Conservation (phyloP, 2,113 vertebrate species). For the Callipepla californica region DNA sequence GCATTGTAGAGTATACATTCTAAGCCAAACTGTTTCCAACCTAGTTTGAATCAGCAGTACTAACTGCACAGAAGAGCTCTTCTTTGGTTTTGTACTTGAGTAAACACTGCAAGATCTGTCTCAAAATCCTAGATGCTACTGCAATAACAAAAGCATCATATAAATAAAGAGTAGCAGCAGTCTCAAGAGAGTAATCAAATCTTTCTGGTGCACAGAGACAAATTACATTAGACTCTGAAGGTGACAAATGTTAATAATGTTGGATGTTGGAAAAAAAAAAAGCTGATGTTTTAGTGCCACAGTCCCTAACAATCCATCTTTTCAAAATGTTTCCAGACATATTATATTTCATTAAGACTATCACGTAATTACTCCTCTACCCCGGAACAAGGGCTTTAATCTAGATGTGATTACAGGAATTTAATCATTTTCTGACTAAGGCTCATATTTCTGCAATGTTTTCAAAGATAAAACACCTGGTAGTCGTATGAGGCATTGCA, state of each 20-base stretch:
- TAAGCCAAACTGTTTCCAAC: not conserved
- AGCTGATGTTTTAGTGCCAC: not conserved
- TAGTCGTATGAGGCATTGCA: not conserved
- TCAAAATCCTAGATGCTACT: not conserved
- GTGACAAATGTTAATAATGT: not conserved
- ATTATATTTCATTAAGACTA: not conserved
- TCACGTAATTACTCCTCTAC: not conserved
- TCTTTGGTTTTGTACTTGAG: not conserved
- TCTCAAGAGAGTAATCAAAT: not conserved
- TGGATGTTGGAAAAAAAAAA: not conserved
- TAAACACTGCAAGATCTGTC: not conserved
- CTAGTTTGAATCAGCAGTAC: not conserved
- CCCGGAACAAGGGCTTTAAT: not conserved
- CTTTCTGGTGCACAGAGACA: not conserved
- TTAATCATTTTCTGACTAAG: not conserved
- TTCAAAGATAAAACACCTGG: not conserved
- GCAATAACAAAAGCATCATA: not conserved
- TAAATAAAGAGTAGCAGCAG: not conserved
- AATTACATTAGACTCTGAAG: not conserved
- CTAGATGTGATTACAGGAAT: not conserved
- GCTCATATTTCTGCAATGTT: not conserved
- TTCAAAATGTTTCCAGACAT: not conserved
- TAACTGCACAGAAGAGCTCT: not conserved
- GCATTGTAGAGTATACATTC: not conserved
- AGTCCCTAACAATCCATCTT: not conserved